Percentiles rank a stretch among this genome's conserved stretches.
These are phyloP conservation scores for Melanotaenia boesemani DNA, from an alignment of 2,797 vertebrate species.

Conservation along the genomic window DNA sequence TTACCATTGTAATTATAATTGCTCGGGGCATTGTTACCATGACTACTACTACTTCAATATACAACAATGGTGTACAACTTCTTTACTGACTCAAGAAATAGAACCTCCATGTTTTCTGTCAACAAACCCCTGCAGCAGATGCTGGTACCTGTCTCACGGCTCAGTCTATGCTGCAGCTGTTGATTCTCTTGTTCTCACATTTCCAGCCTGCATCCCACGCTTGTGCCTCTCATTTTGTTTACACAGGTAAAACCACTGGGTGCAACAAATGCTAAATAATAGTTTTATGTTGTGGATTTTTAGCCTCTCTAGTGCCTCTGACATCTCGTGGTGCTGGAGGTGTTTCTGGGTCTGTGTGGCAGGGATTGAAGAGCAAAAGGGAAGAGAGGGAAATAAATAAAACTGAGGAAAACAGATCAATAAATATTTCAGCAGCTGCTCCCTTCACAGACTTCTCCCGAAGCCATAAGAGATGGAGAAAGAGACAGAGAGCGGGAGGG, in stretches of 20 bases:
- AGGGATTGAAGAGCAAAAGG: slow-evolving; percentile 49
- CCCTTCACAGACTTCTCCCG: slow-evolving; percentile 77
- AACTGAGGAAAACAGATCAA: slow-evolving; percentile 85
- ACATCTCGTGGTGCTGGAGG: slow-evolving; percentile 64
- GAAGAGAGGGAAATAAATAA: slow-evolving; percentile 80
- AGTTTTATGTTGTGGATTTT: slow-evolving; percentile 69
- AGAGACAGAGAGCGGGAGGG: slow-evolving; percentile 35
- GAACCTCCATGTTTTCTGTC: slow-evolving; percentile 60
- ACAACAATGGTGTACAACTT: slow-evolving; percentile 64
- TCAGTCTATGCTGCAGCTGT: slow-evolving; percentile 46
- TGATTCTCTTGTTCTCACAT: slow-evolving; percentile 27
- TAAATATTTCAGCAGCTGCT: slow-evolving; percentile 88
- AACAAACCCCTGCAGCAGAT: slow-evolving; percentile 49
- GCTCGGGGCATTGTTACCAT: slow-evolving; percentile 68
- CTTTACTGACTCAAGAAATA: slow-evolving; percentile 39
- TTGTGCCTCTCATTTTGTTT: slow-evolving; percentile 64
- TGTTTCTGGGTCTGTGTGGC: slow-evolving; percentile 57
- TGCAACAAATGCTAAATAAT: slow-evolving; percentile 74
- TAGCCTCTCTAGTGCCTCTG: slow-evolving; percentile 58
- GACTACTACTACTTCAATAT: slow-evolving; percentile 63
- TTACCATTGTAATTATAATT: slow-evolving; percentile 60
- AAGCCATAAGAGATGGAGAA: slow-evolving; percentile 70
- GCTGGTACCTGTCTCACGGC: slow-evolving; percentile 36
- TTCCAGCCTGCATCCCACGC: slow-evolving; percentile 44
- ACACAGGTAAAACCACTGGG: slow-evolving; percentile 69